Conservation (phyloP, 2,888 invertebrate species). For the Spilarctia lutea region DNA sequence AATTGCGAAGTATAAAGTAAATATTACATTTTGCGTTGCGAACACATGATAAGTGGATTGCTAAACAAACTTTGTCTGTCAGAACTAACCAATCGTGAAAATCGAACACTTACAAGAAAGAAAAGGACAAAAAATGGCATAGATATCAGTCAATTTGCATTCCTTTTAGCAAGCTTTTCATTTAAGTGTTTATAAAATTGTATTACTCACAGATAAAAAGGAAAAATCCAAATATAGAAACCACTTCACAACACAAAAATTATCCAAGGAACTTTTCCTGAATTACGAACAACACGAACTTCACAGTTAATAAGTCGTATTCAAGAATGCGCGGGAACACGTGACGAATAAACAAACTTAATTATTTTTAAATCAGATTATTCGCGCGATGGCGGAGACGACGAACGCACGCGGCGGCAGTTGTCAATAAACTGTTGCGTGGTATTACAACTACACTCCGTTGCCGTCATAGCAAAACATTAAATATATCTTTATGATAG, state of each 20-base stretch:
- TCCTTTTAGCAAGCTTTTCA: not conserved
- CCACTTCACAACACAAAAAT: constrained; percentile 8
- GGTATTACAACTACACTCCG: not conserved
- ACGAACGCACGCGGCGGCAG: constrained; percentile 19
- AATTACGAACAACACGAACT: constrained; percentile 17
- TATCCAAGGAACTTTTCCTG: constrained; percentile 9
- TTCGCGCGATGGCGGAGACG: not conserved
- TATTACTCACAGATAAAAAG: constrained; percentile 7
- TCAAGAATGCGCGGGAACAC: constrained; percentile 2
- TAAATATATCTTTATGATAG: not conserved
- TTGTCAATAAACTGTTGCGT: constrained; percentile 12
- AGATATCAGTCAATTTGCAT: not conserved
- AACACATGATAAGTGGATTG: constrained; percentile 8
- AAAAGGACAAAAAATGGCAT: constrained; percentile 10
- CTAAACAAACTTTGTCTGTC: not conserved
- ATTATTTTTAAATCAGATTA: constrained; percentile 14
- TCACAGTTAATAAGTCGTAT: not conserved
- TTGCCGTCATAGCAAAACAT: constrained; percentile 16
- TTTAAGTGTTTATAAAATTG: not conserved
- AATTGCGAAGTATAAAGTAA: not conserved
- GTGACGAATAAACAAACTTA: not conserved
- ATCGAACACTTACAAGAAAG: not conserved
- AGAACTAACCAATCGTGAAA: not conserved
- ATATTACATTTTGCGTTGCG: not conserved
- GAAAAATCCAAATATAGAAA: constrained; percentile 11